Percentiles rank a stretch among this genome's conserved stretches.
phyloP scores from a whole-genome alignment of 2,888 invertebrate species.

The Adela reaumurella region DNA sequence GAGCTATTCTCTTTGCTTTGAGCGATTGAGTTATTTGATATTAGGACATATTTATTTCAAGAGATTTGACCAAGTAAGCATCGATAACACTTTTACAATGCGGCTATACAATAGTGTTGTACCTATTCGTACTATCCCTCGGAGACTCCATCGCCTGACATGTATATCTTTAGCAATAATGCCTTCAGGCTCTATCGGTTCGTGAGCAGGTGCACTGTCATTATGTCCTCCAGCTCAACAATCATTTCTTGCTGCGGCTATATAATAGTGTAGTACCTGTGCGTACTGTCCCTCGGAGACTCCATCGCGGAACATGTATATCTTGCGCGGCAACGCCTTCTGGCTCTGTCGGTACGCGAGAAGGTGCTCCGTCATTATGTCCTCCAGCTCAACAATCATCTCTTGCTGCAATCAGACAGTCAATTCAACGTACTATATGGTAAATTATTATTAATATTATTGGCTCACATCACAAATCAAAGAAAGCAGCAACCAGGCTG shows the following conservation, averaged over 20 bases:
- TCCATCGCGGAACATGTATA: slow-evolving; percentile 81
- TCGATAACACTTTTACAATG: too few relatives aligned
- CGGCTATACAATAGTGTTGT: too few relatives aligned
- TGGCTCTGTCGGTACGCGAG: slow-evolving; percentile 50
- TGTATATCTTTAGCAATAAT: slow-evolving; percentile 64
- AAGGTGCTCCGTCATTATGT: slow-evolving; percentile 65
- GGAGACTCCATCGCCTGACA: slow-evolving; percentile 83
- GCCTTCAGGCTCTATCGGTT: slow-evolving; percentile 45
- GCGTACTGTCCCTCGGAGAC: slow-evolving; percentile 84
- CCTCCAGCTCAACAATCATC: slow-evolving; percentile 69
- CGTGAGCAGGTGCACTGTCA: slow-evolving; percentile 59
- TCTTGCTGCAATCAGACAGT: slow-evolving; percentile 39
- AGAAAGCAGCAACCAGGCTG: too few relatives aligned
- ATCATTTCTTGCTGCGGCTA: too few relatives aligned
- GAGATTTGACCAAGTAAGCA: too few relatives aligned
- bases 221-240: slow-evolving; percentile 66
- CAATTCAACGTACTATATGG: too few relatives aligned
- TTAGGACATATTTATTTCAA: too few relatives aligned
- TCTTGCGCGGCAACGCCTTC: slow-evolving; percentile 50
- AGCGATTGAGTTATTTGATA: too few relatives aligned
- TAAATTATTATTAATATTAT: too few relatives aligned
- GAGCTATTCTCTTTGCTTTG: too few relatives aligned
- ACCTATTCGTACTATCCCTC: slow-evolving; percentile 77
- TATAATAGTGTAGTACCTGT: slow-evolving; percentile 36
- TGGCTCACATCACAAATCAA: too few relatives aligned